Percentiles rank a stretch among this genome's conserved stretches.
Conservation (phyloP, 2,113 vertebrate species). For the Paracanthobrama guichenoti region DNA sequence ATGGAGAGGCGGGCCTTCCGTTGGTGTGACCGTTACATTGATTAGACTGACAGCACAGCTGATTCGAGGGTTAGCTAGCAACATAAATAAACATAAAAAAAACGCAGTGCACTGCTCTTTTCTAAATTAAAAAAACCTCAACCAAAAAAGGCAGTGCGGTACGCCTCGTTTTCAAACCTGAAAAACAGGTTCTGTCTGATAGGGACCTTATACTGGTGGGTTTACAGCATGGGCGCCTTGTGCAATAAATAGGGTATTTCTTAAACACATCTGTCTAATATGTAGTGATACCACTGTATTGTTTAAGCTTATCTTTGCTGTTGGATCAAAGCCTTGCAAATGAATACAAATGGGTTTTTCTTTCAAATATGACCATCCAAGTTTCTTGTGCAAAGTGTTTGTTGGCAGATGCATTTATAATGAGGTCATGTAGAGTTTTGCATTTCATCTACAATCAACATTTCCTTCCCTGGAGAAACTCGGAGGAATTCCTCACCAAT, state of each 20-base stretch:
- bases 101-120: too few species aligned
- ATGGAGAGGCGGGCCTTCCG: too few species aligned
- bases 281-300: background rate
- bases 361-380: background rate
- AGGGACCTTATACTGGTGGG: background rate
- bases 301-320: background rate
- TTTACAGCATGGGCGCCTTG: background rate
- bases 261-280: background rate
- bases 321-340: background rate
- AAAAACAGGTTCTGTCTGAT: too few species aligned
- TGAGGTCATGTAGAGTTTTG: slow-evolving; percentile 38
- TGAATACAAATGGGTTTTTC: background rate
- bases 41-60: too few species aligned
- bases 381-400: slow-evolving; percentile 22
- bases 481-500: slow-evolving; percentile 40
- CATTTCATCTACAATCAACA: slow-evolving; percentile 14
- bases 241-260: background rate
- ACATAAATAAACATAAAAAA: too few species aligned
- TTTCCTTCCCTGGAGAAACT: slow-evolving; percentile 56
- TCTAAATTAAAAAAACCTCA: too few species aligned
- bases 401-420: slow-evolving; percentile 5
- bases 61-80: too few species aligned
- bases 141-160: too few species aligned
- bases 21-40: too few species aligned
- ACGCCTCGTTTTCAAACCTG: too few species aligned